Evolutionary conservation across 37 sponge, comb jelly and placozoan species (phyloP).

Genomic region (Haliclona indistincta): DNA sequence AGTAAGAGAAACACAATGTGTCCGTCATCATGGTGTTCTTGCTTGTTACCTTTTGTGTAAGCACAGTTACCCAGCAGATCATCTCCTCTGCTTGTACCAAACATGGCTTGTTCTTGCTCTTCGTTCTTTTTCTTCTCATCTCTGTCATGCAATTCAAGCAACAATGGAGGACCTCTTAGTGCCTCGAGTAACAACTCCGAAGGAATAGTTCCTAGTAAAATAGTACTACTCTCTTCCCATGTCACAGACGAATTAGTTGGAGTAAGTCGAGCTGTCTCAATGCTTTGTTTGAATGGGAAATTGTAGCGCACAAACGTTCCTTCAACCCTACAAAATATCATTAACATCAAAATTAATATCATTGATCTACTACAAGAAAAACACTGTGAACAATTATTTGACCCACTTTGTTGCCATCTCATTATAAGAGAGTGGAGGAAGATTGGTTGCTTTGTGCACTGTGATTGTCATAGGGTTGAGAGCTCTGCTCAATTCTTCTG

Average conservation of each 20-base stretch:
- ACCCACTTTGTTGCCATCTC: neutral
- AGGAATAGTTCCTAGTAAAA: constrained; percentile 75
- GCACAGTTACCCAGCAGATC: constrained; percentile 54
- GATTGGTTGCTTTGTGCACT: constrained; percentile 41
- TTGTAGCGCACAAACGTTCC: neutral
- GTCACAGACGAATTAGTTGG: constrained; percentile 35
- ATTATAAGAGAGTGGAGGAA: constrained; percentile 45
- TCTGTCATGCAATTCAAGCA: constrained; percentile 84
- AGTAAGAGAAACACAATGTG: too few species aligned
- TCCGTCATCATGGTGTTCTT: too few species aligned
- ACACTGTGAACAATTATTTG: neutral
- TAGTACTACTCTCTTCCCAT: constrained; percentile 65
- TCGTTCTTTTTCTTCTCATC: constrained; percentile 31
- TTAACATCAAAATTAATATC: neutral
- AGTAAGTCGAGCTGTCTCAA: constrained; percentile 22
- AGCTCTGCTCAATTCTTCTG: constrained; percentile 46
- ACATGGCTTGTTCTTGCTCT: constrained; percentile 27
- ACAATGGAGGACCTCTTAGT: constrained; percentile 86
- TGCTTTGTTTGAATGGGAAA: too few species aligned
- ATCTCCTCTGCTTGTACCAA: constrained; percentile 60
- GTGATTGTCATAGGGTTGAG: constrained; percentile 81
- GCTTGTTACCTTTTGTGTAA: constrained; percentile 17
- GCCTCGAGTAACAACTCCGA: constrained; percentile 55
- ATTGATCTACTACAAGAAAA: neutral
- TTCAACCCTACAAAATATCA: neutral